These are phyloP conservation scores for Nerophis ophidion DNA, from an alignment of 2,113 vertebrate species.

Conservation along the genomic window DNA sequence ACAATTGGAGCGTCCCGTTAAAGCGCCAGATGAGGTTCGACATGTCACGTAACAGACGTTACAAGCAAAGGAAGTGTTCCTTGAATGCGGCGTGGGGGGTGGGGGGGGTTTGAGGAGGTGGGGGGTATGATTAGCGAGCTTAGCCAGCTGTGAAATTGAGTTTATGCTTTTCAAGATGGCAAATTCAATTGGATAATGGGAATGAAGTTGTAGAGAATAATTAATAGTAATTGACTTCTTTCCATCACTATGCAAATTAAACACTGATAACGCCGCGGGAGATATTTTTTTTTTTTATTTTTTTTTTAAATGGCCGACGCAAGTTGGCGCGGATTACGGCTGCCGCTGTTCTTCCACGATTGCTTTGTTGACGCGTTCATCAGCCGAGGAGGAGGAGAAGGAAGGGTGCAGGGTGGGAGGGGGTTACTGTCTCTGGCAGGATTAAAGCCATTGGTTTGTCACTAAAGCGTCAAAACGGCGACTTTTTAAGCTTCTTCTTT, in stretches of 20 bases:
- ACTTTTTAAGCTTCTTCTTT: slow-evolving; percentile 44
- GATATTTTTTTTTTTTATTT: slow-evolving; percentile 35
- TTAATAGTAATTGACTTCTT: slow-evolving; percentile 73
- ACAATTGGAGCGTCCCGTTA: slow-evolving; percentile 71
- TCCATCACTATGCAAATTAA: slow-evolving; percentile 73
- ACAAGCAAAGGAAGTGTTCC: slow-evolving; percentile 7
- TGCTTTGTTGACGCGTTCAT: slow-evolving; percentile 67
- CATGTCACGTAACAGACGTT: slow-evolving; percentile 6
- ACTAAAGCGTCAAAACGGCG: slow-evolving; percentile 53
- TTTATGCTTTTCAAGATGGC: slow-evolving; percentile 73
- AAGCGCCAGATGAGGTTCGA: slow-evolving; percentile 66
- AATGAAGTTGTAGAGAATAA: slow-evolving; percentile 74
- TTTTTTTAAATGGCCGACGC: slow-evolving; percentile 44
- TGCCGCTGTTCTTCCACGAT: slow-evolving; percentile 54
- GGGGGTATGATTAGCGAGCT: slow-evolving; percentile 64
- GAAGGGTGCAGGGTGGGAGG: slow-evolving; percentile 47
- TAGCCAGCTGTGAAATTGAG: slow-evolving; percentile 74
- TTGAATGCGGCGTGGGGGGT: neutral
- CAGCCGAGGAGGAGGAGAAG: slow-evolving; percentile 7
- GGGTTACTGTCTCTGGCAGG: slow-evolving; percentile 53
- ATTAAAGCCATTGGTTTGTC: slow-evolving; percentile 65
- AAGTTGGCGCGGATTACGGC: slow-evolving; percentile 64
- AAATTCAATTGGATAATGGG: slow-evolving; percentile 73
- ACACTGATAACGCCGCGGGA: slow-evolving; percentile 60
- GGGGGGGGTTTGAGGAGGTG: neutral